Percentiles rank a stretch among this genome's conserved stretches.
These are phyloP conservation scores for Notiomystis cincta DNA, from an alignment of 2,113 vertebrate genomes.

Conservation along the genomic window DNA sequence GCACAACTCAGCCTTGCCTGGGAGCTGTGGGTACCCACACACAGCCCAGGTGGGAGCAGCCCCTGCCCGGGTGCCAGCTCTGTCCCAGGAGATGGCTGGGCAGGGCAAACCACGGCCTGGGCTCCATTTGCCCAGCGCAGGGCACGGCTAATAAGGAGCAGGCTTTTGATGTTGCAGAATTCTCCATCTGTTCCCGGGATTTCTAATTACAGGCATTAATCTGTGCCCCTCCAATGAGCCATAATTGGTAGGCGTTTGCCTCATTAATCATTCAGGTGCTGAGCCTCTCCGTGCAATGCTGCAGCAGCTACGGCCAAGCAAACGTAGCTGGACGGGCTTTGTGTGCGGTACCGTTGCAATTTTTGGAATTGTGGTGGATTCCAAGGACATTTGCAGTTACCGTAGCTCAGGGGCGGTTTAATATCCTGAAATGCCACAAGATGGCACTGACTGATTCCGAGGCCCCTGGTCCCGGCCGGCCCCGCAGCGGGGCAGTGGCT, in stretches of 20 bases:
- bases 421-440: conserved; percentile 5
- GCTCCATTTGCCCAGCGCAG: neutral
- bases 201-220: conserved; percentile 9
- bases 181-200: conserved; percentile 48
- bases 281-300: neutral
- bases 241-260: neutral
- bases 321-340: neutral
- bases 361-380: neutral
- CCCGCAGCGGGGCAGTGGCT: neutral
- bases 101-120: neutral
- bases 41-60: neutral
- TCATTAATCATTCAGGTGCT: conserved; percentile 36
- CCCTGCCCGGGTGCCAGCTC: fast-evolving
- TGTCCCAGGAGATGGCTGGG: neutral
- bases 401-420: neutral
- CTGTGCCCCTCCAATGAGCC: conserved; percentile 31
- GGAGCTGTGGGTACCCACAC: neutral
- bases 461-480: neutral
- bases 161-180: neutral
- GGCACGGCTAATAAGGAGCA: neutral
- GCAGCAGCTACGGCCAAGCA: neutral
- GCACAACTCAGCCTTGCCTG: neutral
- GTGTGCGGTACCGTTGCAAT: fast-evolving
- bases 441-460: conserved; percentile 16
- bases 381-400: neutral